phyloP scores from a whole-genome alignment of 2,888 invertebrate species.

The Caenorhabditis japonica region DNA sequence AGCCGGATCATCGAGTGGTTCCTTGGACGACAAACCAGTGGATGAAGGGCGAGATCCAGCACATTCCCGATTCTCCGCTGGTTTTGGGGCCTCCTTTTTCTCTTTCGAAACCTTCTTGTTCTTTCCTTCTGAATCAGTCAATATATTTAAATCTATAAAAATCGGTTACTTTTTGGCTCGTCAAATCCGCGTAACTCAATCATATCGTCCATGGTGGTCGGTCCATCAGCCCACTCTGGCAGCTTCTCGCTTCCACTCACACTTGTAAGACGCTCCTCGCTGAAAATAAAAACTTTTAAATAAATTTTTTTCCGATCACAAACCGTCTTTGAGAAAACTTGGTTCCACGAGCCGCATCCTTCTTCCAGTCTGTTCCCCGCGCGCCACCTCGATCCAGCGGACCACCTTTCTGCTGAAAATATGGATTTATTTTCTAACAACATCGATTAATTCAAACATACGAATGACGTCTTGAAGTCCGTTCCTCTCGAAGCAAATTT shows the following conservation, averaged over 20 bases:
- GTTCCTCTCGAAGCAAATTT: constrained; percentile 44
- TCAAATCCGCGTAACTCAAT: constrained; percentile 76
- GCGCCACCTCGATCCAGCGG: constrained; percentile 13
- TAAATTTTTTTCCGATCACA: no score
- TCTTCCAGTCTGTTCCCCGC: constrained; percentile 46
- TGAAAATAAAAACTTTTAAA: constrained; percentile 8
- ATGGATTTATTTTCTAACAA: not conserved
- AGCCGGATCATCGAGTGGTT: constrained; percentile 41
- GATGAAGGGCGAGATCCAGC: constrained; percentile 37
- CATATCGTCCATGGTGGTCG: constrained; percentile 74
- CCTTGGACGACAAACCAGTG: constrained; percentile 17
- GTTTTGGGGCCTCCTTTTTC: constrained; percentile 27
- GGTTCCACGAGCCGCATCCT: constrained; percentile 24
- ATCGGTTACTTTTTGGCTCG: constrained; percentile 65
- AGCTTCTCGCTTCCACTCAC: constrained; percentile 62
- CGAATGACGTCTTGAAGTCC: constrained; percentile 71
- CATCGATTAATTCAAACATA: constrained; percentile 31
- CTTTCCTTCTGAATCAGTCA: constrained; percentile 31
- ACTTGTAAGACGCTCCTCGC: constrained; percentile 56
- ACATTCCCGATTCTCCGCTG: constrained; percentile 5
- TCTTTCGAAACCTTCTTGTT: constrained; percentile 50
- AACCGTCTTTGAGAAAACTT: constrained; percentile 29
- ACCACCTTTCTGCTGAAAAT: constrained; percentile 50
- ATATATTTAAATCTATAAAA: not conserved
- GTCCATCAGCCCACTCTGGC: constrained; percentile 77